Evolutionary conservation across 2,888 invertebrate species (phyloP).

Genomic region (Galerucella calmariensis): DNA sequence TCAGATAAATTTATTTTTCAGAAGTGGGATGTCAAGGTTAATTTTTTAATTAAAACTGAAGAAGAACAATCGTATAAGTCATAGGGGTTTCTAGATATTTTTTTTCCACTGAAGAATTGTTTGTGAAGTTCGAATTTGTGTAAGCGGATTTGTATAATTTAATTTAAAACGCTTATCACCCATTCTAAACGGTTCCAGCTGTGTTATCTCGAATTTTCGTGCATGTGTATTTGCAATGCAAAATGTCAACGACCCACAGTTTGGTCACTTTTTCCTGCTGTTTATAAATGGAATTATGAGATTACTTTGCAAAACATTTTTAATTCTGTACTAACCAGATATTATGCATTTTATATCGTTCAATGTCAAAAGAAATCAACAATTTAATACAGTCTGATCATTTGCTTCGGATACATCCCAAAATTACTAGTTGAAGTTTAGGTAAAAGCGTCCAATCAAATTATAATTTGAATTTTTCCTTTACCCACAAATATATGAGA

Average conservation of each 20-base stretch:
- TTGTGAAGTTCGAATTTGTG: neutral
- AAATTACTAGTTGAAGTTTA: too few species aligned
- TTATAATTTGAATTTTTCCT: too few species aligned
- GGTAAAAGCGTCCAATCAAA: too few species aligned
- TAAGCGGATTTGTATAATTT: conserved; percentile 31
- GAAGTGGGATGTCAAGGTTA: conserved; percentile 2
- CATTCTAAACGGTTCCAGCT: conserved; percentile 56
- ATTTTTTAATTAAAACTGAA: neutral
- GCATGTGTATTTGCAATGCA: conserved; percentile 48
- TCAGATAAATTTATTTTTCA: conserved; percentile 3
- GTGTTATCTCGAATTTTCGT: conserved; percentile 55
- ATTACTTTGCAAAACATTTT: conserved; percentile 20
- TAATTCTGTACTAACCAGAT: conserved; percentile 13
- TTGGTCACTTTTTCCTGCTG: conserved; percentile 43
- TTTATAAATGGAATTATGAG: conserved; percentile 11
- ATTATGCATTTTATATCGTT: conserved; percentile 13
- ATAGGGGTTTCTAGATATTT: neutral
- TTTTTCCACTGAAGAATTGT: neutral
- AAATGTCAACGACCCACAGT: conserved; percentile 50
- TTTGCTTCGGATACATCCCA: too few species aligned
- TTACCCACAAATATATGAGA: too few species aligned
- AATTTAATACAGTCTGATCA: too few species aligned
- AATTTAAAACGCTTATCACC: conserved; percentile 55
- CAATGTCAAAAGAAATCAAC: neutral
- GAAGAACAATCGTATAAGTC: neutral